These are phyloP conservation scores for Brenthis daphne DNA, from an alignment of 2,888 invertebrate species.

Conservation along the genomic window DNA sequence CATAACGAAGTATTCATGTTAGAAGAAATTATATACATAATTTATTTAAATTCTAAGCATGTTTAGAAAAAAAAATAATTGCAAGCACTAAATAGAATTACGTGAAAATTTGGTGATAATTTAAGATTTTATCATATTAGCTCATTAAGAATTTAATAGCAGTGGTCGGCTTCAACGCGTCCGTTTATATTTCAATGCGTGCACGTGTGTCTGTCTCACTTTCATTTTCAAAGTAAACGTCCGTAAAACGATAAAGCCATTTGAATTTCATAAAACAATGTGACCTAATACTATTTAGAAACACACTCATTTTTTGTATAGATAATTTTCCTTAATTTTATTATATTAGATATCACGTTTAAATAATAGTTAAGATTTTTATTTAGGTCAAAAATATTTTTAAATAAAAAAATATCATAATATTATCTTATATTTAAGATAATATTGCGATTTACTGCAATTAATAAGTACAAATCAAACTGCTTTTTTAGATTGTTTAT, in stretches of 20 bases:
- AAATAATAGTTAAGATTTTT: too few species aligned
- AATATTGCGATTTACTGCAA: too few species aligned
- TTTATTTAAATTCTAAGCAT: neutral
- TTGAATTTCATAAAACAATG: neutral
- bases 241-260: conserved; percentile 19
- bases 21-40: too few species aligned
- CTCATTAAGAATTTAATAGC: conserved; percentile 8
- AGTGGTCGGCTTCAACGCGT: conserved; percentile 14
- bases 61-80: neutral
- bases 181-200: conserved; percentile 26
- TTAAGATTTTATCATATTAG: neutral
- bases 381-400: too few species aligned
- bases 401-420: too few species aligned
- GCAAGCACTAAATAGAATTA: too few species aligned
- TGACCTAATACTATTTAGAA: neutral
- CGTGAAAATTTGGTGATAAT: neutral
- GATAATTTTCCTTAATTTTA: too few species aligned
- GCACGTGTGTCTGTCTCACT: conserved; percentile 35
- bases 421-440: too few species aligned
- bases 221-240: conserved; percentile 37
- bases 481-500: too few species aligned
- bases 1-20: neutral
- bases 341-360: too few species aligned
- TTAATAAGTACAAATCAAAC: too few species aligned
- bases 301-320: too few species aligned